These are phyloP conservation scores for Mythimna pallens DNA, from an alignment of 2,888 invertebrate genomes.

Conservation along the genomic window DNA sequence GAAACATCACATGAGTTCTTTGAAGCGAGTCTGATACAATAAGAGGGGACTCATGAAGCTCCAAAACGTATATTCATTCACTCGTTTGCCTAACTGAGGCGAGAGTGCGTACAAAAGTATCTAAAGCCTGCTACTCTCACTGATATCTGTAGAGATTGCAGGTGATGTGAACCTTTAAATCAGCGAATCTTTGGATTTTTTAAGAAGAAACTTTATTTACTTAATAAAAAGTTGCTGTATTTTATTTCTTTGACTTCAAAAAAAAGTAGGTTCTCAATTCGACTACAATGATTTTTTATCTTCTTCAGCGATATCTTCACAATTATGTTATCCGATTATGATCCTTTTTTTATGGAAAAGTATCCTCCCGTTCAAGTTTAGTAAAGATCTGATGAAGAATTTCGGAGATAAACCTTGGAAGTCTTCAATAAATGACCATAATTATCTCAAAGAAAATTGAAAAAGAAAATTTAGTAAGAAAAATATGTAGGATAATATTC, in stretches of 20 bases:
- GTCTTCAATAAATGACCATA: too few species aligned
- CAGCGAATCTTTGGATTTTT: background rate
- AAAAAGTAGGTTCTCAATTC: background rate
- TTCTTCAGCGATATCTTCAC: too few species aligned
- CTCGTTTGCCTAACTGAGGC: slow-evolving; percentile 24
- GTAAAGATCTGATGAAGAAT: too few species aligned
- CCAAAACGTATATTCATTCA: slow-evolving; percentile 65
- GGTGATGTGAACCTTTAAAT: slow-evolving; percentile 1
- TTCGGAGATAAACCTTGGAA: too few species aligned
- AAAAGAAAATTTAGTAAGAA: too few species aligned
- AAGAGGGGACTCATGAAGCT: slow-evolving; percentile 68
- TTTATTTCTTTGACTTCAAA: background rate
- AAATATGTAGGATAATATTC: too few species aligned
- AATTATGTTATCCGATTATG: too few species aligned
- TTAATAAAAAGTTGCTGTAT: background rate
- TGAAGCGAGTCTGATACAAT: slow-evolving; percentile 76
- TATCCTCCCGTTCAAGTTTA: too few species aligned
- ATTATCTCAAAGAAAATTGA: too few species aligned
- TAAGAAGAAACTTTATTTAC: background rate
- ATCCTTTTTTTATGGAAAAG: too few species aligned
- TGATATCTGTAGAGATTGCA: slow-evolving; percentile 9
- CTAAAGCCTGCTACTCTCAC: slow-evolving; percentile 16
- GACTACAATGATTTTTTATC: background rate
- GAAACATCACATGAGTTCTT: slow-evolving; percentile 71
- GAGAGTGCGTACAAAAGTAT: slow-evolving; percentile 1